Base-by-base conservation (phyloP, 2,888 invertebrate genomes). In the Eupithecia inturbata region DNA sequence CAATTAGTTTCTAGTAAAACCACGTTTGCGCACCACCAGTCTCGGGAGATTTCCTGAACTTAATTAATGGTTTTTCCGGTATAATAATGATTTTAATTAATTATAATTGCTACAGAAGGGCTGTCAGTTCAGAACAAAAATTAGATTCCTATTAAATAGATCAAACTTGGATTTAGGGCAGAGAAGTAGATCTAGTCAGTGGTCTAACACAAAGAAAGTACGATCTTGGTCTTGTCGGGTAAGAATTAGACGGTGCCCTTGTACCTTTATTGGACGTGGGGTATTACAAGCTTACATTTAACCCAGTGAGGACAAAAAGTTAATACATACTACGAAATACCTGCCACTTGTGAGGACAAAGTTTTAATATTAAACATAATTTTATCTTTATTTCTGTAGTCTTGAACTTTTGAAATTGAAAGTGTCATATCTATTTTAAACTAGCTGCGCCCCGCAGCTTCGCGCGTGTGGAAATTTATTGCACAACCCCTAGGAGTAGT, bases 251-350 rank as follows among this genome's bases (percentile, higher is more conserved):
- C 57, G 62, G 63, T 69, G 72, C 57, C 75, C 73, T 75, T 72
- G 78, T 75, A 45, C 31, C 68, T 77, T 77, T 73, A 77, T 75
- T 75, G 16, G 68, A 57, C 75, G 69, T 60, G 7, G 66, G 36
- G 72, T 45, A 71, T 75, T 72, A 73, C 67, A 72, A 70, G 53
- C 73, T 75, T 77, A 73, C 26, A 75, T 77, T 71, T 71, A 66
- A 57, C 76, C 36, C 73, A 57, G 73, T 26, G 66, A 68, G 71
- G 26, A 70, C 74, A 31, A 62, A 62, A 19, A 62, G 62, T 69
- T 72, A 68, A 45, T 70, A 28, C 22, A 22, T 28, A 62, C 31
- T 62, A 7, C 31, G 31, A 7, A 31, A 31, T 62, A 62, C 26
- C 26, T 57, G 26, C n/a, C 26, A 57, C 26, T 57, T 57, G 22